Evolutionary conservation across 2,797 vertebrate genomes (phyloP), one percentile per base, ranked within the genome.

Genomic region (Echeneis naucrates): DNA sequence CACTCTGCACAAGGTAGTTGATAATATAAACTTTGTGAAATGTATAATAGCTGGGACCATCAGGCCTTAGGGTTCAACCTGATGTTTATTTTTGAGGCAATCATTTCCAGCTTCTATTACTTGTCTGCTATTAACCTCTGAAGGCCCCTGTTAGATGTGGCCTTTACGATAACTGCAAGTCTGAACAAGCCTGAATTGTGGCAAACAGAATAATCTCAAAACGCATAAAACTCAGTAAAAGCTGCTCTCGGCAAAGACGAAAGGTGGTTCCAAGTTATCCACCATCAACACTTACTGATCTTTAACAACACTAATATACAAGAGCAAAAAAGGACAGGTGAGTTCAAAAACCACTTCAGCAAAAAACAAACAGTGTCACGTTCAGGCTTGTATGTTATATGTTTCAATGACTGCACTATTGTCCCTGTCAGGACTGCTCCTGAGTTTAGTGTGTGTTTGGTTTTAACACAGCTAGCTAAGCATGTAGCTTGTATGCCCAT

Each of bases 401-500:
- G 32, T 38, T 1, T 52, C 13, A 23, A 33, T 16, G 32, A 60
- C 63, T n/a, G 9, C 53, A 47, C 13, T 1, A 40, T 52, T 38
- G 65, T 17, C 19, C 23, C 8, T 50, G 56, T 68, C 51, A 47
- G 61, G 45, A 72, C 52, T 30, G 23, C 32, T 65, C 48, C 35
- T 50, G 17, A 59, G 35, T 76, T 77, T 30, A 38, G 77, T 52
- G 68, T 77, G 79, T 77, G 62, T 63, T n/a, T n/a, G 58, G 62
- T 67, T 86, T 89, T 78, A 88, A 92, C 67, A 71, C 77, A 78
- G 81, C 92, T 89, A 92, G 80, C 70, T 27, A 56, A 84, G 66
- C 86, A 80, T 6, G 40, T 55, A 75, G 77, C 75, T 75, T 88
- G 82, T 72, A 81, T 64, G 77, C 72, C 84, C 94, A 94, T 94